Evolutionary conservation across 2,797 vertebrate genomes (phyloP).

Genomic region (Chaetophractus vellerosus): DNA sequence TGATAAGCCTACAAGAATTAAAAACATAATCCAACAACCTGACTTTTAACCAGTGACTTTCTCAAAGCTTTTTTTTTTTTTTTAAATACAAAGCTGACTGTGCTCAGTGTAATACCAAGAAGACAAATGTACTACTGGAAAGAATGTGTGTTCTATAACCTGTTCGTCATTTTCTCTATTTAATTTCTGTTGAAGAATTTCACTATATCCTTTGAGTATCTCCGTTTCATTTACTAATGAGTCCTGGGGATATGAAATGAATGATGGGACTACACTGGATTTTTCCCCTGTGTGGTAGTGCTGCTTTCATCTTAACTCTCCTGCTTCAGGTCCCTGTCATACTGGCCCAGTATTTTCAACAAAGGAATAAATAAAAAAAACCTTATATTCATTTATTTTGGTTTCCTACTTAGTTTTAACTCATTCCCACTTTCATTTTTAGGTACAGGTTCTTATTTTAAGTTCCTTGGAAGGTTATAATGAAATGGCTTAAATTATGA

Average conservation of each 20-base stretch:
- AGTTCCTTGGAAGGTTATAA: conserved; percentile 73
- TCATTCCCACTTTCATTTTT: conserved; percentile 64
- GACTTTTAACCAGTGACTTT: conserved; percentile 35
- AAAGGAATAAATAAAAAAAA: conserved; percentile 72
- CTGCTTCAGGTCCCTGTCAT: conserved; percentile 53
- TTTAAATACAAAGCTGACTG: neutral
- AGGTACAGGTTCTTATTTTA: conserved; percentile 58
- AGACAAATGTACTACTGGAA: neutral
- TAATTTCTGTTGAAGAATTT: conserved; percentile 81
- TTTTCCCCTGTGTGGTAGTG: neutral
- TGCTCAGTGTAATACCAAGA: conserved; percentile 1
- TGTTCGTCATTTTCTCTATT: conserved; percentile 74
- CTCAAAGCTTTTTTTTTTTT: conserved; percentile 28
- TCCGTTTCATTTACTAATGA: conserved; percentile 79
- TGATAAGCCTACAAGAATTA: conserved; percentile 55
- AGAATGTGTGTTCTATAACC: conserved; percentile 26
- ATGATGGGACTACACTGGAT: conserved; percentile 65
- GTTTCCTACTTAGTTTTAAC: conserved; percentile 68
- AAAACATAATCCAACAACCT: conserved; percentile 44
- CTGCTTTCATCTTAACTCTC: conserved; percentile 56
- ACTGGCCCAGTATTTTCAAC: conserved; percentile 37
- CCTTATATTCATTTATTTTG: conserved; percentile 63
- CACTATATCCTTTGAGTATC: conserved; percentile 74
- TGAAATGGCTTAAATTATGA: conserved; percentile 78
- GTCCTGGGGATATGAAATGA: conserved; percentile 78